A percentile compares a stretch with the other conserved stretches of the same genome.
phyloP scores from a whole-genome alignment of 2,797 vertebrate genomes.

The Xiphophorus birchmanni region DNA sequence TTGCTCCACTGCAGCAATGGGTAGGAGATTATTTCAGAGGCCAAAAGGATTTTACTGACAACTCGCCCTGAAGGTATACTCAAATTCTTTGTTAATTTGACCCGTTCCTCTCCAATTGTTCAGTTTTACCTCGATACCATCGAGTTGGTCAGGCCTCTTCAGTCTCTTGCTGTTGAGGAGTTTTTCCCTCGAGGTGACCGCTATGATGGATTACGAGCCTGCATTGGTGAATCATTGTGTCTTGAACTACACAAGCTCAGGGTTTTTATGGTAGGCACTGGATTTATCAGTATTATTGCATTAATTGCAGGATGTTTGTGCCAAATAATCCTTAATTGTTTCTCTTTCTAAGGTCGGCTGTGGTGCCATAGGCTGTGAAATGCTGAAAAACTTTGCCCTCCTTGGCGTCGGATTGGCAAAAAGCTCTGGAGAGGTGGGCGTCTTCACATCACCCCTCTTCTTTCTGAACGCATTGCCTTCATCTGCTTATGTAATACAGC shows the following conservation, averaged over 20 bases:
- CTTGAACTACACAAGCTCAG: constrained; percentile 89
- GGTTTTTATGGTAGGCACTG: constrained; percentile 92
- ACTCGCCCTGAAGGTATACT: not conserved
- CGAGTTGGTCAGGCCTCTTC: constrained; percentile 86
- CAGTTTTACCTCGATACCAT: constrained; percentile 94
- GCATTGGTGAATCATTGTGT: constrained; percentile 91
- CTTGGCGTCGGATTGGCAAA: constrained; percentile 89
- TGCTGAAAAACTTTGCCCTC: constrained; percentile 98
- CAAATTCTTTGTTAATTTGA: not conserved
- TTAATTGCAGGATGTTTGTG: not conserved
- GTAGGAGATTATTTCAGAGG: constrained; percentile 73
- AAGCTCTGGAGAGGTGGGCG: constrained; percentile 78
- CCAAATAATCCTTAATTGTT: not conserved
- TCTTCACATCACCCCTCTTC: not conserved
- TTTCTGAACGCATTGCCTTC: not conserved
- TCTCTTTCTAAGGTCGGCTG: constrained; percentile 89
- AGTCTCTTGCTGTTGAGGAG: constrained; percentile 85
- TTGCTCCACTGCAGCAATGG: constrained; percentile 97
- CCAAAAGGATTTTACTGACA: not conserved
- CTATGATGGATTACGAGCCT: constrained; percentile 93
- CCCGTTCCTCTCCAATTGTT: not conserved
- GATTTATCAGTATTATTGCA: constrained; percentile 27
- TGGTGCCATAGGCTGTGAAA: constrained; percentile 98
- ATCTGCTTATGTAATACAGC: not conserved
- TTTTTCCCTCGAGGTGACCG: constrained; percentile 92